Conservation (phyloP, 1,140 invertebrate genomes). For the Atta texana region DNA sequence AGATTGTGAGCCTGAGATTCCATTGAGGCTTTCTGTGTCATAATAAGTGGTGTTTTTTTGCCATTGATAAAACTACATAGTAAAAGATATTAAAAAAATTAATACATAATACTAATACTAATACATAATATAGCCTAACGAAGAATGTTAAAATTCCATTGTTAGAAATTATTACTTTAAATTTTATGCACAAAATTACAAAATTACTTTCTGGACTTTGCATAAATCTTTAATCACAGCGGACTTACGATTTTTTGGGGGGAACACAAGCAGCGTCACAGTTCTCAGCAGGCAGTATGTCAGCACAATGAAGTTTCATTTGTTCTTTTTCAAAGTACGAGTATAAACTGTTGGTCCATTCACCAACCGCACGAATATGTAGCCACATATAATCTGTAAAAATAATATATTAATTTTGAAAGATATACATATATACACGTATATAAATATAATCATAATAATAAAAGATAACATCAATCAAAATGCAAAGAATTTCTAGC, state of each 20-base stretch:
- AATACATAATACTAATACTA: not conserved
- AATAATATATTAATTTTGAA: not conserved
- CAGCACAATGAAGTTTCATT: conserved; percentile 89
- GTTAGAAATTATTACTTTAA: conserved; percentile 6
- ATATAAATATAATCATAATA: not conserved
- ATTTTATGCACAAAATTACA: not conserved
- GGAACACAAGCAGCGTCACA: conserved; percentile 25
- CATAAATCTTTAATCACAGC: conserved; percentile 42
- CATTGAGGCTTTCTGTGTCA: conserved; percentile 67
- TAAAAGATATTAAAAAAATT: not conserved
- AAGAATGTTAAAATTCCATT: not conserved
- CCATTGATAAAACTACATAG: conserved; percentile 24
- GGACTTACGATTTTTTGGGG: conserved; percentile 77
- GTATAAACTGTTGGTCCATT: conserved; percentile 97
- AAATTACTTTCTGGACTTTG: conserved; percentile 2
- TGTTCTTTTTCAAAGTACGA: conserved; percentile 95
- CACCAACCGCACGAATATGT: conserved; percentile 96
- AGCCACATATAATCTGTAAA: conserved; percentile 95
- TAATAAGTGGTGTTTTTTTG: conserved; percentile 58
- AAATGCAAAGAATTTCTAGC: conserved; percentile 3
- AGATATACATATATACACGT: not conserved
- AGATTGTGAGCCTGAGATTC: conserved; percentile 68
- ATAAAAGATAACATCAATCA: not conserved
- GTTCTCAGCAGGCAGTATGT: conserved; percentile 83
- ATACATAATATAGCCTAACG: not conserved